A percentile compares a stretch with the other conserved stretches of the same genome.
Conservation (phyloP, 2,888 invertebrate genomes). For the Belgica antarctica region DNA sequence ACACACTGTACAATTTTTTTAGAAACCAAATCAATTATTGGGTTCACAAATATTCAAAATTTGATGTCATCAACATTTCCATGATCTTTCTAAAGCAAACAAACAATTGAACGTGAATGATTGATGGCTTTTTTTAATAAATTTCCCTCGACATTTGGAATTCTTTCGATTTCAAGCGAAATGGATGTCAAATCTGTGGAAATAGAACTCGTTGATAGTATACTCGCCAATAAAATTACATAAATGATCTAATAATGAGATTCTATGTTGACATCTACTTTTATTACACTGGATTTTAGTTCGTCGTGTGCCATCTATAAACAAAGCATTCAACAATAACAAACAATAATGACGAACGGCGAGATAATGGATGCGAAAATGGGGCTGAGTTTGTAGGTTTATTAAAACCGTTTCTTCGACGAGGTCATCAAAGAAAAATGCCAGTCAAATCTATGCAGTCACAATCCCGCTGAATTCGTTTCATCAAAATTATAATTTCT, state of each 20-base stretch:
- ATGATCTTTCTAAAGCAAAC: too few relatives aligned
- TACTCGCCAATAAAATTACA: slow-evolving; percentile 12
- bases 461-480: slow-evolving; percentile 11
- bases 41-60: too few relatives aligned
- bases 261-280: slow-evolving; percentile 24
- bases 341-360: slow-evolving; percentile 12
- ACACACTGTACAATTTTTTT: too few relatives aligned
- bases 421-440: slow-evolving; percentile 16
- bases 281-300: slow-evolving; percentile 20
- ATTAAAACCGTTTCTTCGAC: background rate
- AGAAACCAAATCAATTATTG: too few relatives aligned
- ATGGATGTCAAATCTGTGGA: too few relatives aligned
- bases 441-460: background rate
- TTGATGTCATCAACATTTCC: too few relatives aligned
- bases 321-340: slow-evolving; percentile 16
- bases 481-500: slow-evolving; percentile 12
- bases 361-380: background rate
- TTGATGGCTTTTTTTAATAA: too few relatives aligned
- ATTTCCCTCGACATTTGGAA: too few relatives aligned
- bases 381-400: background rate
- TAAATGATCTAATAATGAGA: slow-evolving; percentile 18
- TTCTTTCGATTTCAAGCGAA: too few relatives aligned
- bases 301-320: slow-evolving; percentile 18
- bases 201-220: too few relatives aligned
- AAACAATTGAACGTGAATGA: too few relatives aligned